Percentiles rank a stretch among this genome's conserved stretches.
Evolutionary conservation across 2,888 invertebrate species (phyloP).

Genomic region (Dryocosmus kuriphilus): DNA sequence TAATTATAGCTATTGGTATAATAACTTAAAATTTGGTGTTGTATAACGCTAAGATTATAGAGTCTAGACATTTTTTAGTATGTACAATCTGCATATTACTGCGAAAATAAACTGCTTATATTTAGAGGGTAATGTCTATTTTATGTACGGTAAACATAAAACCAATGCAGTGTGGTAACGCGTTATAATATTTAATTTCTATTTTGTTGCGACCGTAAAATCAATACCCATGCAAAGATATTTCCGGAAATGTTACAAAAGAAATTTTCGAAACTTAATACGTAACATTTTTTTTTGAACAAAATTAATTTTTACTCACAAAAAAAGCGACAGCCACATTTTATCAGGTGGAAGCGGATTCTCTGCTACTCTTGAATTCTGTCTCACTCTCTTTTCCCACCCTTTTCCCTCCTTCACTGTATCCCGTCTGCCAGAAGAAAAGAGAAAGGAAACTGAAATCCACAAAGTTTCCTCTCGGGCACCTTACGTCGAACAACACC

Average conservation of each 20-base stretch:
- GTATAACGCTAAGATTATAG: conserved; percentile 1
- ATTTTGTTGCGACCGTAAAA: background rate
- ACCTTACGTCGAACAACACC: conserved; percentile 40
- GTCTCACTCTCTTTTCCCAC: conserved; percentile 48
- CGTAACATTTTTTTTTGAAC: background rate
- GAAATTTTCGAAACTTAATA: background rate
- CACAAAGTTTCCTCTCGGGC: conserved; percentile 24
- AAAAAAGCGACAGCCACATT: conserved; percentile 71
- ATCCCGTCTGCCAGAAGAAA: conserved; percentile 44
- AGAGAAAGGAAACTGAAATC: conserved; percentile 45
- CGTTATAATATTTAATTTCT: conserved; percentile 14
- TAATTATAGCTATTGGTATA: conserved; percentile 32
- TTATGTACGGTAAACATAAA: conserved; percentile 23
- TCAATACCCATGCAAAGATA: background rate
- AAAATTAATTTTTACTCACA: conserved; percentile 67
- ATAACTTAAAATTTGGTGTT: conserved; percentile 15
- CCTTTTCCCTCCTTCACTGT: conserved; percentile 50
- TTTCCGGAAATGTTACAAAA: background rate
- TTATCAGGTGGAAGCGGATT: conserved; percentile 43
- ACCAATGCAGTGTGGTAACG: background rate
- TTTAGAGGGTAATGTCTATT: conserved; percentile 2
- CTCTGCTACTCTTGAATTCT: conserved; percentile 25
- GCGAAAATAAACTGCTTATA: conserved; percentile 26
- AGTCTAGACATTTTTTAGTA: conserved; percentile 17
- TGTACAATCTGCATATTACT: conserved; percentile 1